Evolutionary conservation across 1,140 invertebrate genomes (phyloP).

Genomic region (Drosophila lini): DNA sequence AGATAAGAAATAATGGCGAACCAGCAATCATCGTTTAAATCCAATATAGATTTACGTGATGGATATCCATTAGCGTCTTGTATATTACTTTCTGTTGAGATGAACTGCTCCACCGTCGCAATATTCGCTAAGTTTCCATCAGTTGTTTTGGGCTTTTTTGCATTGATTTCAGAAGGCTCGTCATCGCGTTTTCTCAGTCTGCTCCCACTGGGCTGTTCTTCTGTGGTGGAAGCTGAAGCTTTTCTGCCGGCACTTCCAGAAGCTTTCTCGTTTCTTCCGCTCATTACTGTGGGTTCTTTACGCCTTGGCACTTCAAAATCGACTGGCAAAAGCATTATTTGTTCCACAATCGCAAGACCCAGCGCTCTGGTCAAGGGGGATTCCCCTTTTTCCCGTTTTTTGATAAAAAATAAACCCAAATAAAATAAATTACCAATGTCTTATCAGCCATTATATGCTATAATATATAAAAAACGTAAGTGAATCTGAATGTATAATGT

Average conservation of each 20-base stretch:
- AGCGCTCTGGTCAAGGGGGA: neutral
- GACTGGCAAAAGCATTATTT: neutral
- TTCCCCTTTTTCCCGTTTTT: neutral
- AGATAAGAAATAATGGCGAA: slow-evolving; percentile 20
- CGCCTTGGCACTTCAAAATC: slow-evolving; percentile 1
- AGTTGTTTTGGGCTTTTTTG: neutral
- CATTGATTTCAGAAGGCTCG: neutral
- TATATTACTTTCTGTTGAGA: neutral
- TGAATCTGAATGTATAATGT: neutral
- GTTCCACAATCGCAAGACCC: neutral
- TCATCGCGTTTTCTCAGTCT: neutral
- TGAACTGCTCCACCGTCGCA: neutral
- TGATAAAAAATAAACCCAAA: neutral
- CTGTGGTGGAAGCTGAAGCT: neutral
- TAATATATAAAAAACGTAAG: too few species aligned
- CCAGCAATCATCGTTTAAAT: slow-evolving; percentile 11
- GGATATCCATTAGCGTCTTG: too few species aligned
- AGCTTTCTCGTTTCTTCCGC: slow-evolving; percentile 14
- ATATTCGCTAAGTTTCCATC: neutral
- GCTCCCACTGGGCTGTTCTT: neutral
- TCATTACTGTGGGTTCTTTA: slow-evolving; percentile 6
- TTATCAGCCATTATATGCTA: neutral
- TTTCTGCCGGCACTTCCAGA: neutral
- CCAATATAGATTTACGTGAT: neutral
- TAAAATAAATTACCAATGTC: neutral